Base-by-base conservation (phyloP, 1,140 invertebrate species). In the Pinna nobilis region DNA sequence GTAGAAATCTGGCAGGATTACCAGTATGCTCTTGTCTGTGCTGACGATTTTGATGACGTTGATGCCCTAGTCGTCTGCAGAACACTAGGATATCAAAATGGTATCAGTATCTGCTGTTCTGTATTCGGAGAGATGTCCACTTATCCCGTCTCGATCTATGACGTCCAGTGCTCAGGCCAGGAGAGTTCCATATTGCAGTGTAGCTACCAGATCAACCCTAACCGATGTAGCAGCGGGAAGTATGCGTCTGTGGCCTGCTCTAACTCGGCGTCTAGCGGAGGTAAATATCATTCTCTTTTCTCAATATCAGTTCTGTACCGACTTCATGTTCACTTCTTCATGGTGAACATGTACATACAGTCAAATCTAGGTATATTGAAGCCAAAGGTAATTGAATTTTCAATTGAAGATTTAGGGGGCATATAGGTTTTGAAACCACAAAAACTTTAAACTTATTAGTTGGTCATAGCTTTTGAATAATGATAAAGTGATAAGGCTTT, bases 61-160 rank as follows among this genome's bases (percentile, higher is more conserved):
- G 80, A 81, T 35, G 82, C 82, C 18, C 76, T 70, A 44, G 84
- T 86, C 1, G 81, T 79, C 6, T 87, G 86, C 65, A 57, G 74
- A 70, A 70, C 74, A 30, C 68, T 86, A 5, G 84, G 84, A 13
- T 81, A 79, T 67, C 74, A 74, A n/a, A 74, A 82, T 47, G 83
- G 83, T 6, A 70, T 82, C 28, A 75, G 76, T 50, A 64, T 82
- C 49, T 83, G 82, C 70, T 82, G 82, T 68, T 80, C 78, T 11
- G 80, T 81, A 3, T 82, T 82, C 71, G 83, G 82, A 15, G 68
- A 75, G 20, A 74, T 67, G 20, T 28, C 68, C n/a, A 35, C 50
- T 28, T 57, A 74, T 50, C 50, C 47, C 0, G 76, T 82, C 9
- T 32, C 67, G 18, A 70, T 50, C 33, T 65, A 77, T n/a, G 72